Conservation (phyloP, 1,140 invertebrate species). For the Harpegnathos saltator region DNA sequence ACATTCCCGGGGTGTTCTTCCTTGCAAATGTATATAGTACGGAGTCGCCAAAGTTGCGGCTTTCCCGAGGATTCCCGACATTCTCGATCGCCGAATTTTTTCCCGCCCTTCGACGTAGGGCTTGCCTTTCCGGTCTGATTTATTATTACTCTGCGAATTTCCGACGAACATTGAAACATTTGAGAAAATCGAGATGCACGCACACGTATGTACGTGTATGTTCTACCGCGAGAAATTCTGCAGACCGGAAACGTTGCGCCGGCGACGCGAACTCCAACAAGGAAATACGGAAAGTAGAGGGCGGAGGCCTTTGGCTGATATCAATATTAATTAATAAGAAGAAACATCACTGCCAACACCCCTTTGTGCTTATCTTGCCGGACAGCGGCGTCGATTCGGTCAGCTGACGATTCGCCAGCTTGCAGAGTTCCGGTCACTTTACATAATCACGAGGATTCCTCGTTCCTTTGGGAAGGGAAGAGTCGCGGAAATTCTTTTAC, state of each 20-base stretch:
- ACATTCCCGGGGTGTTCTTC: conserved; percentile 32
- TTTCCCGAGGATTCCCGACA: conserved; percentile 27
- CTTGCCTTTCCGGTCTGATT: neutral
- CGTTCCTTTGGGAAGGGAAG: neutral
- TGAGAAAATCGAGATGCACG: too few relatives aligned
- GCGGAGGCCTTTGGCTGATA: neutral
- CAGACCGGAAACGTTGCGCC: neutral
- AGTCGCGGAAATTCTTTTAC: too few relatives aligned
- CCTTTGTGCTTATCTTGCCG: neutral
- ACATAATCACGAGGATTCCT: neutral
- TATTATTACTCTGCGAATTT: neutral
- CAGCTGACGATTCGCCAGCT: neutral
- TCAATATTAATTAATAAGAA: conserved; percentile 14
- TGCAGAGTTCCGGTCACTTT: neutral
- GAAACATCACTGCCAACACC: conserved; percentile 30
- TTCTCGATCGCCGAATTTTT: conserved; percentile 17
- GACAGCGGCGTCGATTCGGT: neutral
- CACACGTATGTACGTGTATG: too few relatives aligned
- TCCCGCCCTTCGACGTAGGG: neutral
- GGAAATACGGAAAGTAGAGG: neutral
- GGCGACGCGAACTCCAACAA: neutral
- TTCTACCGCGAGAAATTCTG: neutral
- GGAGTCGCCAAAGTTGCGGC: conserved; percentile 69
- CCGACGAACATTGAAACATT: neutral
- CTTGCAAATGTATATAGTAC: conserved; percentile 77